Conservation (phyloP, 2,113 vertebrate genomes). For the Chionodraco myersi region DNA sequence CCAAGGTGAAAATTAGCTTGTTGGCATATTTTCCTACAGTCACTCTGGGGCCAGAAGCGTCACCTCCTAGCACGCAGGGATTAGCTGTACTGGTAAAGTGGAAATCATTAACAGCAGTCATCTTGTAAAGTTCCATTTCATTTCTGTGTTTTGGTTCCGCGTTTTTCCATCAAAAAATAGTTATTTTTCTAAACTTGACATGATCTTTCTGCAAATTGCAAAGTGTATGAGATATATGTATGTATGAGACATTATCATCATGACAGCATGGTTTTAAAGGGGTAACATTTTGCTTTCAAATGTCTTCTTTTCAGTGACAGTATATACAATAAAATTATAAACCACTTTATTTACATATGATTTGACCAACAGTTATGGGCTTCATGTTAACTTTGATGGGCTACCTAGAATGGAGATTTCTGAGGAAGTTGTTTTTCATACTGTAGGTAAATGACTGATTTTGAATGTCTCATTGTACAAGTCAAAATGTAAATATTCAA, state of each 20-base stretch:
- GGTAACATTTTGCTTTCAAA: not conserved
- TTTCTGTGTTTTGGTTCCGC: constrained; percentile 1
- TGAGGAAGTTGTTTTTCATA: not conserved
- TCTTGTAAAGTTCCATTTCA: constrained; percentile 4
- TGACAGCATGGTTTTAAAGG: not conserved
- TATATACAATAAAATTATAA: not conserved
- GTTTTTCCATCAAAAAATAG: constrained; percentile 5
- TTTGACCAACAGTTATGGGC: not conserved
- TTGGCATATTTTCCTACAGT: constrained; percentile 81
- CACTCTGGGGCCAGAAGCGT: constrained; percentile 23
- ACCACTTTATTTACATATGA: not conserved
- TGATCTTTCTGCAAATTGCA: not conserved
- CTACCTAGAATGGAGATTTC: not conserved
- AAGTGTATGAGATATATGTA: too few species aligned
- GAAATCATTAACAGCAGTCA: constrained; percentile 6
- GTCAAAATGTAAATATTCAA: not conserved
- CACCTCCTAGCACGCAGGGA: constrained; percentile 21
- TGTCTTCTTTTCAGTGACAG: not conserved
- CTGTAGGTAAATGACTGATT: not conserved
- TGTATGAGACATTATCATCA: not conserved
- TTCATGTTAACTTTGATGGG: not conserved
- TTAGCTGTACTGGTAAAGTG: constrained; percentile 38
- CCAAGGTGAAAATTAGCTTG: constrained; percentile 75
- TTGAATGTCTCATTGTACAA: not conserved
- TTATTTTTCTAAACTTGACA: not conserved